Conservation (phyloP, 2,113 vertebrate genomes). For the Gorsachius goisagi region DNA sequence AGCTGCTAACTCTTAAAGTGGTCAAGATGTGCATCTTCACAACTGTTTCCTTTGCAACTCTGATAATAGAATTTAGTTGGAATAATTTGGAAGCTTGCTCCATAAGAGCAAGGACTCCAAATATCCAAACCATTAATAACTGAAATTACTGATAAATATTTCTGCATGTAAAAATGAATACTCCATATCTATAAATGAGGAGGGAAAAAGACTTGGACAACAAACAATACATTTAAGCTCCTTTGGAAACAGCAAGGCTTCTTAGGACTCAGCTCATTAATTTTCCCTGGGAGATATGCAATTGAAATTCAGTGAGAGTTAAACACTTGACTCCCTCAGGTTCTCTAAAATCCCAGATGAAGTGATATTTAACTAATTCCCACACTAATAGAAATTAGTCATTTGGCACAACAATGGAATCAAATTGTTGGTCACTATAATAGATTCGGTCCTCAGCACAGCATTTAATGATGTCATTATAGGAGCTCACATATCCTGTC, state of each 20-base stretch:
- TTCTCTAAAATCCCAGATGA: slow-evolving; percentile 28
- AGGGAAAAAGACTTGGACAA: background rate
- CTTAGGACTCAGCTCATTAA: slow-evolving; percentile 42
- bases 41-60: background rate
- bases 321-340: slow-evolving; percentile 40
- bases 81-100: background rate
- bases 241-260: slow-evolving; percentile 24
- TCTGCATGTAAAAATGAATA: background rate
- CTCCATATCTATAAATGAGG: background rate
- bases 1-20: background rate
- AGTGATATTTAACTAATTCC: slow-evolving; percentile 55
- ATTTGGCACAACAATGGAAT: background rate
- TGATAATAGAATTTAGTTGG: background rate
- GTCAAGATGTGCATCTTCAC: background rate
- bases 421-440: background rate
- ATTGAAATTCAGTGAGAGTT: slow-evolving; percentile 43
- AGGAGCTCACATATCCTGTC: background rate
- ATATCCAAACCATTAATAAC: background rate
- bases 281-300: slow-evolving; percentile 50
- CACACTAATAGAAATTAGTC: slow-evolving; percentile 24
- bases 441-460: background rate
- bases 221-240: slow-evolving; percentile 1
- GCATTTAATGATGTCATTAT: background rate
- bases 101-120: background rate
- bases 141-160: background rate